These are phyloP conservation scores for Heliothis virescens DNA, from an alignment of 1,140 invertebrate species.

Conservation along the genomic window DNA sequence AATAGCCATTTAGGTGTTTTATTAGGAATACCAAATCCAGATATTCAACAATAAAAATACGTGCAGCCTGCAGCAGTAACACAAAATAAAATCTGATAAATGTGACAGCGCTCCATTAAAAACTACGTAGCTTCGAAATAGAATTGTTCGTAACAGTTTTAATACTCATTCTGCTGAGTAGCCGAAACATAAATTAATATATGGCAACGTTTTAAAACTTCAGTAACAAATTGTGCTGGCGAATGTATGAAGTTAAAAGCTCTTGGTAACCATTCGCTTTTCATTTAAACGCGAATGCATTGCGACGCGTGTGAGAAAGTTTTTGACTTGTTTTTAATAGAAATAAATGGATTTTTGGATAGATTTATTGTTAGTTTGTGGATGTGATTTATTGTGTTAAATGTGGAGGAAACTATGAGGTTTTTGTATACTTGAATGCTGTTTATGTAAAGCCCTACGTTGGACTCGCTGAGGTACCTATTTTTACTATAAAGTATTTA, in stretches of 20 bases:
- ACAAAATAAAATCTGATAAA: neutral
- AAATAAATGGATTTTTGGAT: constrained; percentile 5
- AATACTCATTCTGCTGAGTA: neutral
- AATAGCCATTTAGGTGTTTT: too few species aligned
- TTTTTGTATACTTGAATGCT: too few species aligned
- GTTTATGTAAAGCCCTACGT: too few species aligned
- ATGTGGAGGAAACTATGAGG: neutral
- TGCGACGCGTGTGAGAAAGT: constrained; percentile 14
- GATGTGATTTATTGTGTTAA: neutral
- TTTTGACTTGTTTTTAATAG: constrained; percentile 21
- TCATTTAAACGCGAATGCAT: constrained; percentile 21
- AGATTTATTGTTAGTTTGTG: neutral
- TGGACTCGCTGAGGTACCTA: too few species aligned
- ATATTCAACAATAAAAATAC: neutral
- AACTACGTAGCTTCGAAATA: neutral
- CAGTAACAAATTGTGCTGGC: neutral
- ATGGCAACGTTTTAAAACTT: constrained; percentile 32
- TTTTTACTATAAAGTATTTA: too few species aligned
- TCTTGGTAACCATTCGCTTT: constrained; percentile 35
- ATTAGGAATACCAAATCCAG: too few species aligned
- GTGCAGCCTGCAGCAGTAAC: too few species aligned
- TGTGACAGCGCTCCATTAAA: neutral
- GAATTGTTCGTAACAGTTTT: constrained; percentile 22
- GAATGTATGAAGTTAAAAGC: constrained; percentile 38
- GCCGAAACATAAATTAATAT: constrained; percentile 34